A percentile compares a stretch with the other conserved stretches of the same genome.
phyloP scores from a whole-genome alignment of 2,113 vertebrate genomes.

The Equus przewalskii region DNA sequence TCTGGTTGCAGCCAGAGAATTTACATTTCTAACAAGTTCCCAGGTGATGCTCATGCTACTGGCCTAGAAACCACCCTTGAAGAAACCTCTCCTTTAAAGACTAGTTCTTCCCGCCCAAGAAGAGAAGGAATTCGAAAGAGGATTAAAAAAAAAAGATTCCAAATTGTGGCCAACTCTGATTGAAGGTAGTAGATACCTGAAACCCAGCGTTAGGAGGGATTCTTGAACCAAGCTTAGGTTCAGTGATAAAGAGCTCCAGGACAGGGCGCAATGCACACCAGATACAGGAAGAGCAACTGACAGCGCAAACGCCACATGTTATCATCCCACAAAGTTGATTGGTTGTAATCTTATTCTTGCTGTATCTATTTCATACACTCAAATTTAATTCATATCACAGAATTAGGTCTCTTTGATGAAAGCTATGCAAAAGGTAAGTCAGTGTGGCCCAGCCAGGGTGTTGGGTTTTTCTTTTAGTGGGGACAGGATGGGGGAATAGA shows the following conservation, averaged over 20 bases:
- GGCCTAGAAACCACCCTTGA: not conserved
- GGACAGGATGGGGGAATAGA: not conserved
- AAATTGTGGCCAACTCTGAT: not conserved
- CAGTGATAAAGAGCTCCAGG: not conserved
- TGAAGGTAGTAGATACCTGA: not conserved
- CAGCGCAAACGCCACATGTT: not conserved
- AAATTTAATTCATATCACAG: not conserved
- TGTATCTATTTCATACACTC: not conserved
- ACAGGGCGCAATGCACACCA: no score
- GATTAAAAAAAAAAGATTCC: not conserved
- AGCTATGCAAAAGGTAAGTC: not conserved
- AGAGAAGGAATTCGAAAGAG: not conserved
- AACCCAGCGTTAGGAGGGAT: not conserved
- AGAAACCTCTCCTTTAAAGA: not conserved
- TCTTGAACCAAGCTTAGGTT: not conserved
- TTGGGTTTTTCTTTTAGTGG: not conserved
- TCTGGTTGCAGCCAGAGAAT: constrained; percentile 17
- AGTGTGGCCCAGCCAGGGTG: not conserved
- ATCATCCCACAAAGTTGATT: not conserved
- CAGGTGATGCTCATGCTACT: not conserved
- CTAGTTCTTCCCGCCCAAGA: not conserved
- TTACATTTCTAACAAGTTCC: constrained; percentile 20
- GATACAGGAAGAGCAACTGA: fast-evolving
- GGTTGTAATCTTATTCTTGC: not conserved
- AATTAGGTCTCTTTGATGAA: not conserved